Conservation (phyloP, 2,888 invertebrate genomes). For the Heteromurus nitidus region DNA sequence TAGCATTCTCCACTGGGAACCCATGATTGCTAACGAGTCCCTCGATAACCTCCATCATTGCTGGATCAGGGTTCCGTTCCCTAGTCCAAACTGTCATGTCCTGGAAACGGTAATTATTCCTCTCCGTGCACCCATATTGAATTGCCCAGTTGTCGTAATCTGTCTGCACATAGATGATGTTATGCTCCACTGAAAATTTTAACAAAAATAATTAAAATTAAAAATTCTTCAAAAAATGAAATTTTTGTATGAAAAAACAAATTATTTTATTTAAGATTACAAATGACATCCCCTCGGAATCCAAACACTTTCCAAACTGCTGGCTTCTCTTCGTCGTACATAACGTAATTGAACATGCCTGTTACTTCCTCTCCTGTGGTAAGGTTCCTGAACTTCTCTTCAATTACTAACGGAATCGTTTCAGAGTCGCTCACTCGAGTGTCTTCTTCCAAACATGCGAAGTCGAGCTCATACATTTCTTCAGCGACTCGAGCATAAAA, state of each 20-base stretch:
- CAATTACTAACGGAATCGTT: no score
- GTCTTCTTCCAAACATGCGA: no score
- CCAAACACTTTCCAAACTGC: not conserved
- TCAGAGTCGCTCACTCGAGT: no score
- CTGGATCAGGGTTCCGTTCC: not conserved
- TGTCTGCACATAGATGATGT: not conserved
- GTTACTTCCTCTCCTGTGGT: no score
- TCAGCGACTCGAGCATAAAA: no score
- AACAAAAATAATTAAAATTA: not conserved
- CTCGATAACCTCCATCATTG: not conserved
- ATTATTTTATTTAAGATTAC: not conserved
- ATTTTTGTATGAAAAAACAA: not conserved
- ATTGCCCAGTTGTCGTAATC: constrained; percentile 7
- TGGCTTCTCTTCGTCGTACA: no score
- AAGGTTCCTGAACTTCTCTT: no score
- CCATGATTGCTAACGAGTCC: not conserved
- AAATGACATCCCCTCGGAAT: not conserved
- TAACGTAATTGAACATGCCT: no score
- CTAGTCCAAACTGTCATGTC: not conserved
- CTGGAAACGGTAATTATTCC: not conserved
- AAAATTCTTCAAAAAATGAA: not conserved
- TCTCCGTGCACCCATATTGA: not conserved
- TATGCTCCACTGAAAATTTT: not conserved
- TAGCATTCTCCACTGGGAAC: not conserved
- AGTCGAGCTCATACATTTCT: no score